Evolutionary conservation across 1,140 invertebrate species (phyloP), one percentile per base, ranked within the genome.

Genomic region (Nymphalis io): DNA sequence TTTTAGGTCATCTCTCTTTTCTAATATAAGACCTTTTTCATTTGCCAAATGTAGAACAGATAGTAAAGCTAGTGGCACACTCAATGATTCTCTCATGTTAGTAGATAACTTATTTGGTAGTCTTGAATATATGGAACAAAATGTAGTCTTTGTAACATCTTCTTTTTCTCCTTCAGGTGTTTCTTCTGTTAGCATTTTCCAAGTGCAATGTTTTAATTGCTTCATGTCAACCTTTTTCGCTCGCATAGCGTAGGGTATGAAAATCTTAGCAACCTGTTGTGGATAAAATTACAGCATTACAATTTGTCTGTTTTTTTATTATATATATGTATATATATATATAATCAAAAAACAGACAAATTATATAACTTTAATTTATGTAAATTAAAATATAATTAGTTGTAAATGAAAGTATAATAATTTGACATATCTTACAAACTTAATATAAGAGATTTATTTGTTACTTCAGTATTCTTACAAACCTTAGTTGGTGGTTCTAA

Each of bases 151-250:
- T 3, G 81, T 39, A 0, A 88, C 84, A 40, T 85, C 82, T 38
- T 88, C 88, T 71, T 90, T 92, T 23, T 84, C 76, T 0, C 80
- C 84, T 46, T 72, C 72, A 5, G 77, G 70, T 18, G 85, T 84
- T 16, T 84, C 82, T 12, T 85, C 87, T 0, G 90, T 89, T 10
- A 94, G 71, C 77, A 90, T 90, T 70, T 93, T 93, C 95, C 96
- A 97, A 62, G 96, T 95, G 4, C 93, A 92, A 40, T 91, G 86
- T 81, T 97, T 97, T 11, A 97, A 79, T 79, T 94, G 94, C 73
- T 94, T 95, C 93, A 97, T 96, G 80, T 97, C 95, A 10, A 97
- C 93, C 78, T 95, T 96, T 77, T 97, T 97, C 0, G 96, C 95
- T 72, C 93, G 93, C 85, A 94, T 94, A 12, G 96, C 95, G 83